These are phyloP conservation scores for Microtus richardsoni DNA, from an alignment of 2,113 vertebrate genomes.

Conservation along the genomic window DNA sequence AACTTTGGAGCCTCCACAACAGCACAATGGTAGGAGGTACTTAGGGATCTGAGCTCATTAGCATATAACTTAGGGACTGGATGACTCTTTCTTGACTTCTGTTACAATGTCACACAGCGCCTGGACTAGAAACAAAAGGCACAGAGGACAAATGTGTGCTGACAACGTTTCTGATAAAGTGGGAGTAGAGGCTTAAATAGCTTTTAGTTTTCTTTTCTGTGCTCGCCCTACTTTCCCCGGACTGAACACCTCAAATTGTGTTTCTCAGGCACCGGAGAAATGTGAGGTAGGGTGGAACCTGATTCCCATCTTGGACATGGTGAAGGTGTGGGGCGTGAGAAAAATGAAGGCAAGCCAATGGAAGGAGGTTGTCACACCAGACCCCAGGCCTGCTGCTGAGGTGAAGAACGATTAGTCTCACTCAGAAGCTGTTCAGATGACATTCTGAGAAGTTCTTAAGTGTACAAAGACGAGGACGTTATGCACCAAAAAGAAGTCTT, in stretches of 20 bases:
- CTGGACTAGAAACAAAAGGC: not conserved
- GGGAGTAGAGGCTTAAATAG: not conserved
- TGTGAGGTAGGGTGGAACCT: not conserved
- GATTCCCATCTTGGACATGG: no score
- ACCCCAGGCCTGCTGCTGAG: not conserved
- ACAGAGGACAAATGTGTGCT: not conserved
- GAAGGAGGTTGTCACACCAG: not conserved
- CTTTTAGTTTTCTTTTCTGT: not conserved
- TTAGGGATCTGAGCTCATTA: not conserved
- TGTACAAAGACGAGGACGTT: not conserved
- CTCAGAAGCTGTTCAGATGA: not conserved
- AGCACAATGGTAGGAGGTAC: not conserved
- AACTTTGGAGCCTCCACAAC: not conserved
- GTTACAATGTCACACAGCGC: not conserved
- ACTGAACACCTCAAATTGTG: not conserved
- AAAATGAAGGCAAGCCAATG: not conserved
- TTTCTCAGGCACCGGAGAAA: not conserved
- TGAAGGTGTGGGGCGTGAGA: not conserved
- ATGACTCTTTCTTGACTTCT: not conserved
- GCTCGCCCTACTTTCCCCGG: not conserved
- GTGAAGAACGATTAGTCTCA: not conserved
- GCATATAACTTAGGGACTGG: not conserved
- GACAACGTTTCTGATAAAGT: slow-evolving; percentile 30
- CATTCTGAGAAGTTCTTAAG: not conserved
- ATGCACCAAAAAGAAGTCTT: not conserved